These are phyloP conservation scores for Melitaea cinxia DNA, from an alignment of 1,140 invertebrate genomes.

Conservation along the genomic window DNA sequence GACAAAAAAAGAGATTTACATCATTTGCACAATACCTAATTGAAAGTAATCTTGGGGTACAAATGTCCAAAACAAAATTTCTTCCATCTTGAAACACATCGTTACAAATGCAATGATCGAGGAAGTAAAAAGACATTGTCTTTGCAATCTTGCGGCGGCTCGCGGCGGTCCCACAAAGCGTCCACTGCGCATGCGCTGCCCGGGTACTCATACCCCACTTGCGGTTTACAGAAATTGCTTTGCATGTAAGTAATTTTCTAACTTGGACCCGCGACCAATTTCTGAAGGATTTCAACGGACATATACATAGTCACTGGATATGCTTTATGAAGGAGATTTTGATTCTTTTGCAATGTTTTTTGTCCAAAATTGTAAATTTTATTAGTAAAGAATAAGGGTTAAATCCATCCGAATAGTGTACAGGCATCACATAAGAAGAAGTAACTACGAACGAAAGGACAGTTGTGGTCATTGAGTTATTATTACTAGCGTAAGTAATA, in stretches of 20 bases:
- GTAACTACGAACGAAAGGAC: too few species aligned
- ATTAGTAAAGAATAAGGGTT: too few species aligned
- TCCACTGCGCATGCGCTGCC: slow-evolving; percentile 55
- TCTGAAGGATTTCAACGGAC: slow-evolving; percentile 47
- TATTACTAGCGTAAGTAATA: too few species aligned
- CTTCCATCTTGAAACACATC: background rate
- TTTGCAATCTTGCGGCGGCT: slow-evolving; percentile 59
- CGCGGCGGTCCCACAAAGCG: slow-evolving; percentile 59
- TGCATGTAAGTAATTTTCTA: slow-evolving; percentile 74
- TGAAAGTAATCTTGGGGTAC: background rate
- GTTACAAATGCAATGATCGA: slow-evolving; percentile 10
- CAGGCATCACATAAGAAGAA: too few species aligned
- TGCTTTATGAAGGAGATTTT: too few species aligned
- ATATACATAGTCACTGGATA: background rate
- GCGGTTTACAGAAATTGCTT: slow-evolving; percentile 66
- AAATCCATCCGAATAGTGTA: too few species aligned
- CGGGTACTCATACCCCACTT: slow-evolving; percentile 47
- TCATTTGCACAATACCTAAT: too few species aligned
- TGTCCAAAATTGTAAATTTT: too few species aligned
- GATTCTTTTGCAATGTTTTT: background rate
- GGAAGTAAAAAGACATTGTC: slow-evolving; percentile 48
- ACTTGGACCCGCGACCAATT: slow-evolving; percentile 56
- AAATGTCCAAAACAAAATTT: background rate
- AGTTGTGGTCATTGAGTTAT: too few species aligned
- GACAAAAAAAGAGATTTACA: too few species aligned